Conservation (phyloP, 2,113 vertebrate species). For the Hipposideros armiger region DNA sequence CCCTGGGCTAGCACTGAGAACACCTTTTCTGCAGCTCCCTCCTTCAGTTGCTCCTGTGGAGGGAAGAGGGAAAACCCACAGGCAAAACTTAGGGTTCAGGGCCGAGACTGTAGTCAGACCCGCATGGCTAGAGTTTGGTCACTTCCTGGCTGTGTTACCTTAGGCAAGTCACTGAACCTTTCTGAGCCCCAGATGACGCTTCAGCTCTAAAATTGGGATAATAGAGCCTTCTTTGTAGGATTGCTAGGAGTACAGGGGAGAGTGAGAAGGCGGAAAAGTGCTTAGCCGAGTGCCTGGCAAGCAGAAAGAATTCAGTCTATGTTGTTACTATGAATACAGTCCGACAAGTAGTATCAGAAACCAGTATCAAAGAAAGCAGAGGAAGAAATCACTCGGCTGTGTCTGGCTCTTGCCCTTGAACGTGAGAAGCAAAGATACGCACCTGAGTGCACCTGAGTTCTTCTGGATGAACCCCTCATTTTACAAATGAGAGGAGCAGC, state of each 20-base stretch:
- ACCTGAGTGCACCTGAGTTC: not conserved
- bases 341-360: not conserved
- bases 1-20: not conserved
- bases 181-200: not conserved
- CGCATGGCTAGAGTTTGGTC: not conserved
- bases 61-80: too few species aligned
- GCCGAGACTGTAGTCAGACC: not conserved
- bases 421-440: not conserved
- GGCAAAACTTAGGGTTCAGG: not conserved
- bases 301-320: not conserved
- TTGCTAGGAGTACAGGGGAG: not conserved
- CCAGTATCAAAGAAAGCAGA: not conserved
- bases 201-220: not conserved
- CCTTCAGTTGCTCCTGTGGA: not conserved
- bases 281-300: not conserved
- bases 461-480: not conserved
- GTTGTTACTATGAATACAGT: not conserved
- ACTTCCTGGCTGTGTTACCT: not conserved
- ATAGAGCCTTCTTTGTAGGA: not conserved
- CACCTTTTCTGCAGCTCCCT: not conserved
- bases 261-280: not conserved
- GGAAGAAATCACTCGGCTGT: not conserved
- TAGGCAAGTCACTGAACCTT: not conserved
- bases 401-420: not conserved
- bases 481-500: not conserved